phyloP scores from a whole-genome alignment of 2,888 invertebrate genomes.

The Coelogynopora nodosa region DNA sequence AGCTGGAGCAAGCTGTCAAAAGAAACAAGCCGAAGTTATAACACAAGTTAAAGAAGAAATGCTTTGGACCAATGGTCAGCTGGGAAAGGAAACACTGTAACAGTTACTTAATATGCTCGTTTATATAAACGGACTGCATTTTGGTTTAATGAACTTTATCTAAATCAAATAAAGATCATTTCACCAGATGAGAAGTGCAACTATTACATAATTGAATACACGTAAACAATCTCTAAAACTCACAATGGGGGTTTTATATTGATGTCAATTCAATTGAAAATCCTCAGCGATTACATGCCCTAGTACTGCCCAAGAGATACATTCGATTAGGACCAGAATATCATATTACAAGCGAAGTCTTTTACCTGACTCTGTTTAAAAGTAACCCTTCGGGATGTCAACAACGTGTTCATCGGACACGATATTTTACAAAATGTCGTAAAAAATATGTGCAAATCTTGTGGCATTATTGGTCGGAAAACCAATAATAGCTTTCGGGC shows the following conservation, averaged over 20 bases:
- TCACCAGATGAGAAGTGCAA: neutral
- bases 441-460: slow-evolving; percentile 26
- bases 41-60: neutral
- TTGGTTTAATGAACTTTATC: neutral
- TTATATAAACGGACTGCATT: neutral
- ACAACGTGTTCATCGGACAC: slow-evolving; percentile 16
- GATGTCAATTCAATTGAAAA: neutral
- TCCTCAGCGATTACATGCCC: slow-evolving; percentile 5
- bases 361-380: slow-evolving; percentile 25
- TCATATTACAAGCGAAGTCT: neutral
- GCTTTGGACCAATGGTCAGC: neutral
- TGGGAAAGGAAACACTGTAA: neutral
- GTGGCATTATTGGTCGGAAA: slow-evolving; percentile 21
- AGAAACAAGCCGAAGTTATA: neutral
- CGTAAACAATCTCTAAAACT: neutral
- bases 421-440: slow-evolving; percentile 24
- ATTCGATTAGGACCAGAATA: neutral
- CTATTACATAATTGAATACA: neutral
- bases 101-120: neutral
- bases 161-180: neutral
- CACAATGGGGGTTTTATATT: neutral
- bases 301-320: slow-evolving; percentile 14
- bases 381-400: neutral
- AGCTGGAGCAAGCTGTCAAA: slow-evolving; percentile 13
- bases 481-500: slow-evolving; percentile 33